Conservation (phyloP, 2,113 vertebrate species). For the Delphinus delphis region DNA sequence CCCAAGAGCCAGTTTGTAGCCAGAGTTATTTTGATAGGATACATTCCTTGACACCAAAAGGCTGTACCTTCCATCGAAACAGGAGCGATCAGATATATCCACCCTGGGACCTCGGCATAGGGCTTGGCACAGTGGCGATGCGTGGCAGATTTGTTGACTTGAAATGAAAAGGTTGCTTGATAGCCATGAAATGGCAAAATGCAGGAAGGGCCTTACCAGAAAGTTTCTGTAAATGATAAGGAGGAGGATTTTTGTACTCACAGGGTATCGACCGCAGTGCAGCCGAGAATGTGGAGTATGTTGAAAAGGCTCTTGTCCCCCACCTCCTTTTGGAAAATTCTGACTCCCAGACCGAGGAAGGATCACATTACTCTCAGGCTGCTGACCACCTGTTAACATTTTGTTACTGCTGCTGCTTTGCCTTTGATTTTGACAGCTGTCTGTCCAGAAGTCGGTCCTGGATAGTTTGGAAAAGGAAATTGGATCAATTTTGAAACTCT, state of each 20-base stretch:
- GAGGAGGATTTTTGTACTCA: not conserved
- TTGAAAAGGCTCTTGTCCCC: not conserved
- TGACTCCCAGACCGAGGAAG: accelerated
- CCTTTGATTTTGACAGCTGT: not conserved
- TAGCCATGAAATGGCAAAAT: not conserved
- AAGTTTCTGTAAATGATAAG: not conserved
- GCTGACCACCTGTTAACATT: not conserved
- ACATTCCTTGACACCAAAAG: not conserved
- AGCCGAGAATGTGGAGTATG: not conserved
- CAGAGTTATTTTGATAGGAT: not conserved
- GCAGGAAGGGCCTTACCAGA: not conserved
- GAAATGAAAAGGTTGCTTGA: not conserved
- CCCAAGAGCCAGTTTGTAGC: not conserved
- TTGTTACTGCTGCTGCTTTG: not conserved
- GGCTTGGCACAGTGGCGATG: not conserved
- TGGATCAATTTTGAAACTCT: not conserved
- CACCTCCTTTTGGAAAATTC: not conserved
- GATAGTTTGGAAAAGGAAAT: conserved; percentile 16
- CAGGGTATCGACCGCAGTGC: too few species aligned
- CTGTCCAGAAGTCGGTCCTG: not conserved
- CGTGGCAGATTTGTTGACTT: not conserved
- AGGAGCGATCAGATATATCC: not conserved
- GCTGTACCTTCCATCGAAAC: not conserved
- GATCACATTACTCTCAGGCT: not conserved
- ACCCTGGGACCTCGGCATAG: not conserved